phyloP scores from a whole-genome alignment of 1,140 invertebrate species.

The Diploscapter pachys region DNA sequence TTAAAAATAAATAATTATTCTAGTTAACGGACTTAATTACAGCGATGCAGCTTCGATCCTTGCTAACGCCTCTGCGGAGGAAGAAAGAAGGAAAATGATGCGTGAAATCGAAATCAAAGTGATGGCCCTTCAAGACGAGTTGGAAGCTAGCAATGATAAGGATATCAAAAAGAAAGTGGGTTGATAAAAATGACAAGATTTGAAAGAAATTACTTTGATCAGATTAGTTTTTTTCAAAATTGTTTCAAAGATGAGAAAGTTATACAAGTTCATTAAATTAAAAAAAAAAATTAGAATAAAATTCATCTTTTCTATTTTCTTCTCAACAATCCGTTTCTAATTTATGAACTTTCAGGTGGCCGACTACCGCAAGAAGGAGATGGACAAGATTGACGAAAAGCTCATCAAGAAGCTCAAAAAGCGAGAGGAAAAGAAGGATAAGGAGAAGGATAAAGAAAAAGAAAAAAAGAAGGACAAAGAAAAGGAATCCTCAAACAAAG shows the following conservation, averaged over 20 bases:
- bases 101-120: slow-evolving; percentile 58
- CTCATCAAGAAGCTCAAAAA: slow-evolving; percentile 8
- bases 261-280: neutral
- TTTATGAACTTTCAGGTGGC: slow-evolving; percentile 2
- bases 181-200: neutral
- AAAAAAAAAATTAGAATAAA: neutral
- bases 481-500: slow-evolving; percentile 19
- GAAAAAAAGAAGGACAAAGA: slow-evolving; percentile 30
- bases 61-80: slow-evolving; percentile 33
- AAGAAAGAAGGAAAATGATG: slow-evolving; percentile 46
- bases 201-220: no score
- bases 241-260: no score
- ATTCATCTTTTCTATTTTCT: neutral
- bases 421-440: slow-evolving; percentile 18
- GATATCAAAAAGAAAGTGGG: slow-evolving; percentile 23
- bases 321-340: neutral
- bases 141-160: slow-evolving; percentile 42
- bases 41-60: slow-evolving; percentile 1
- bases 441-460: slow-evolving; percentile 23
- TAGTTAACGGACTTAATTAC: slow-evolving; percentile 2
- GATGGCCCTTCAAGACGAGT: slow-evolving; percentile 51
- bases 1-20: slow-evolving; percentile 6
- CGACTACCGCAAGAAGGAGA: slow-evolving; percentile 3
- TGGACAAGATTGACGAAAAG: slow-evolving; percentile 14
- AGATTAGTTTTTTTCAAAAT: no score